Conservation (phyloP, 2,888 invertebrate genomes). For the Acleris holmiana region DNA sequence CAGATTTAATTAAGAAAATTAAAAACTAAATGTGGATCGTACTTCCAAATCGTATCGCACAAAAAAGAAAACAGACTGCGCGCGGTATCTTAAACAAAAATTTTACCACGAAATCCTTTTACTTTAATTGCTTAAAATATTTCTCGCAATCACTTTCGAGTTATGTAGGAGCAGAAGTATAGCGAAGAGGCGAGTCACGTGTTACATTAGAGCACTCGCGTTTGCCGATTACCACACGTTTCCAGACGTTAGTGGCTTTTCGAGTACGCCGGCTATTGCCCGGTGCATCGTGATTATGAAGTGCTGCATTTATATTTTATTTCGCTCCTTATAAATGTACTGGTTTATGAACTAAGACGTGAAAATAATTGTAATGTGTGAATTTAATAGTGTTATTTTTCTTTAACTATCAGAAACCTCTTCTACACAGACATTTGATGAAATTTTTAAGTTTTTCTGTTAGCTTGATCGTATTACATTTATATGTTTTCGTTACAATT, state of each 20-base stretch:
- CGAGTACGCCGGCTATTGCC: constrained; percentile 51
- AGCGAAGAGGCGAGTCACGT: constrained; percentile 44
- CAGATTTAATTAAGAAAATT: too few species aligned
- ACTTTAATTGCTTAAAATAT: constrained; percentile 6
- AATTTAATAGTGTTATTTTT: too few species aligned
- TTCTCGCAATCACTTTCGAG: constrained; percentile 13
- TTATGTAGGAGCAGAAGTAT: constrained; percentile 1
- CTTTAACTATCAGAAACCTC: too few species aligned
- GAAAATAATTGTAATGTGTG: too few species aligned
- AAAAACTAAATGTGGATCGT: too few species aligned
- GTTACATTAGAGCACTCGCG: constrained; percentile 49
- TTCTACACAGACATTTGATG: too few species aligned
- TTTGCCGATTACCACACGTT: constrained; percentile 60
- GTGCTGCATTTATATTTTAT: constrained; percentile 21
- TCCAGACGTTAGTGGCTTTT: constrained; percentile 54
- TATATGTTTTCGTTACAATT: too few species aligned
- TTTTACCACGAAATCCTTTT: not conserved
- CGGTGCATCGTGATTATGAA: constrained; percentile 38
- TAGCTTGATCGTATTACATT: too few species aligned
- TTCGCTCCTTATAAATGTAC: not conserved
- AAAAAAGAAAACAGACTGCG: too few species aligned
- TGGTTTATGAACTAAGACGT: not conserved
- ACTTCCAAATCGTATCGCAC: too few species aligned
- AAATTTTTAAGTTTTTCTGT: too few species aligned
- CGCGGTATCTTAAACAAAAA: too few species aligned